A percentile compares a stretch with the other conserved stretches of the same genome.
phyloP scores from a whole-genome alignment of 2,888 invertebrate genomes.

The Oscheius onirici region DNA sequence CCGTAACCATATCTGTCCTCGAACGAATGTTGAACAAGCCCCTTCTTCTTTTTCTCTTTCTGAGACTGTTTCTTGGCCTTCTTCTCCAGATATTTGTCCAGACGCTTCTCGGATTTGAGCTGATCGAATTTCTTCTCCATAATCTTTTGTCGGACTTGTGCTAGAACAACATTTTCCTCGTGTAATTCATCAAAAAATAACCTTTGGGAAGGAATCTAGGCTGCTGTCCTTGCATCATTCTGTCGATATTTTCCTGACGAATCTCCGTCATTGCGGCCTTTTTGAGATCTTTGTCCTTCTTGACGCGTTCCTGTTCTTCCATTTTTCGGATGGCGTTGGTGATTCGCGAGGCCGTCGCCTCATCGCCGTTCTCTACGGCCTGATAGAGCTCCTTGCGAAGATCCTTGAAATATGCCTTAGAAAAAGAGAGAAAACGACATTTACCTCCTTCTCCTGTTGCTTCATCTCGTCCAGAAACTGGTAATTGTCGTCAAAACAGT shows the following conservation, averaged over 20 bases:
- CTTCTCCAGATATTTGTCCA: constrained; percentile 55
- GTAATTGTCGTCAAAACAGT: constrained; percentile 62
- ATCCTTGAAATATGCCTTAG: constrained; percentile 35
- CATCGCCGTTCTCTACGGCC: background rate
- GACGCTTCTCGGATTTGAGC: constrained; percentile 49
- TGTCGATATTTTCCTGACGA: constrained; percentile 57
- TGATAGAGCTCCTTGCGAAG: constrained; percentile 30
- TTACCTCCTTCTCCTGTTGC: constrained; percentile 52
- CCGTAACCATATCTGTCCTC: constrained; percentile 8
- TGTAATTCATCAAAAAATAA: constrained; percentile 4
- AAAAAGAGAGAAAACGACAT: constrained; percentile 8
- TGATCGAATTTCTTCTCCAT: constrained; percentile 58
- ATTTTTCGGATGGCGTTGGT: constrained; percentile 21
- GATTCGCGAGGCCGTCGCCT: constrained; percentile 3
- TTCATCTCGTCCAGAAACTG: constrained; percentile 62
- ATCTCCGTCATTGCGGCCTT: constrained; percentile 44
- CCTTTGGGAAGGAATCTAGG: constrained; percentile 56
- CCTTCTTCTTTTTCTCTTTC: constrained; percentile 41
- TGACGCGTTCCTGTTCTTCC: constrained; percentile 32
- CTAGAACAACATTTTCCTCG: constrained; percentile 20
- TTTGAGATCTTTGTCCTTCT: constrained; percentile 52
- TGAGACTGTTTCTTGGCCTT: constrained; percentile 47
- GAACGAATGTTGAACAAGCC: background rate
- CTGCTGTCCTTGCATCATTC: constrained; percentile 62
- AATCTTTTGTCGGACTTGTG: constrained; percentile 47